Evolutionary conservation across 2,113 vertebrate species (phyloP).

Genomic region (Sterna hirundo): DNA sequence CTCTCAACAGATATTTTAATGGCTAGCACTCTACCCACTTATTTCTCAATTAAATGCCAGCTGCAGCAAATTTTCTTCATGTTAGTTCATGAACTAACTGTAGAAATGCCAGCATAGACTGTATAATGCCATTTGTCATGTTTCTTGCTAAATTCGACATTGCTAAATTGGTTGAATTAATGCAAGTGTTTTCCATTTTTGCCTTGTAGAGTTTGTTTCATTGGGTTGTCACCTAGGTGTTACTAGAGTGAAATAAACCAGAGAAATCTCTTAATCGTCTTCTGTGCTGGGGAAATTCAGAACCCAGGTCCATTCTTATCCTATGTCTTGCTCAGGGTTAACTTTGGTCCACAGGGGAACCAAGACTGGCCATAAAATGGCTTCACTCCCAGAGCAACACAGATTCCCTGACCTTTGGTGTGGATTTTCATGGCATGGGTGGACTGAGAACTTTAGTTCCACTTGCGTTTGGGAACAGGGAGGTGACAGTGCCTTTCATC

Average conservation of each 20-base stretch:
- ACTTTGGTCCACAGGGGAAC: not conserved
- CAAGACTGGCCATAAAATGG: not conserved
- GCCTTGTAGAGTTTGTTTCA: not conserved
- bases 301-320: not conserved
- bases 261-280: not conserved
- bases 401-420: not conserved
- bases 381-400: not conserved
- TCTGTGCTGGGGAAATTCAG: not conserved
- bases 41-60: slow-evolving; percentile 8
- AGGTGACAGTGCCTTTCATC: not conserved
- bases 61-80: not conserved
- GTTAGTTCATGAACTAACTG: not conserved
- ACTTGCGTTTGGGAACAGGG: not conserved
- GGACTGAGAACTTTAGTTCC: not conserved
- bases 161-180: not conserved
- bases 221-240: not conserved
- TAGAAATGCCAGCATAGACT: not conserved
- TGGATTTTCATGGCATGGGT: not conserved
- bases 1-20: not conserved
- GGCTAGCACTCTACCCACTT: not conserved
- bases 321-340: not conserved
- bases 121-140: not conserved
- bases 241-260: not conserved
- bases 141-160: not conserved
- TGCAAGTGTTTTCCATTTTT: not conserved